phyloP scores from a whole-genome alignment of 2,888 invertebrate genomes.

The Xestoiulus laeticollis region DNA sequence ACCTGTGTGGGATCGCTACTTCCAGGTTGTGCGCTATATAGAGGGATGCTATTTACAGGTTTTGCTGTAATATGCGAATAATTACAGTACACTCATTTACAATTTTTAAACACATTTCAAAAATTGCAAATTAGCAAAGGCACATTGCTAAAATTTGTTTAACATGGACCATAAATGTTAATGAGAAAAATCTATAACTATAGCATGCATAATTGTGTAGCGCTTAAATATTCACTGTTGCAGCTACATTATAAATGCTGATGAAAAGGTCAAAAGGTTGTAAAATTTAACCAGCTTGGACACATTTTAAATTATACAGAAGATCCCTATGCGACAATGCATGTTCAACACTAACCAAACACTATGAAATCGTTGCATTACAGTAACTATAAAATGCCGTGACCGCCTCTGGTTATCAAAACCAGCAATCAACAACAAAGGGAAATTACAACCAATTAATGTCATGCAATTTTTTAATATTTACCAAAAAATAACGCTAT shows the following conservation, averaged over 20 bases:
- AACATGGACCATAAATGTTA: too few relatives aligned
- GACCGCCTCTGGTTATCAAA: not conserved
- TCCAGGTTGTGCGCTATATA: too few relatives aligned
- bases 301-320: not conserved
- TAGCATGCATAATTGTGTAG: too few relatives aligned
- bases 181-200: too few relatives aligned
- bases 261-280: not conserved
- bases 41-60: too few relatives aligned
- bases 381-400: not conserved
- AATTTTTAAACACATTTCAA: too few relatives aligned
- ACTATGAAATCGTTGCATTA: not conserved
- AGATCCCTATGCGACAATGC: not conserved
- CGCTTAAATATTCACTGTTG: too few relatives aligned
- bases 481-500: constrained; percentile 1
- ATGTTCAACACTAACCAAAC: not conserved
- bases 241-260: not conserved
- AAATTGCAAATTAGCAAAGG: too few relatives aligned
- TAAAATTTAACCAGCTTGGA: not conserved
- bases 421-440: not conserved
- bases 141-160: too few relatives aligned
- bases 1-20: too few relatives aligned
- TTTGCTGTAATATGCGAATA: too few relatives aligned
- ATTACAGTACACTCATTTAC: too few relatives aligned
- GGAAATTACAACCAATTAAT: not conserved
- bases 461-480: not conserved